Evolutionary conservation across 2,888 invertebrate species (phyloP).

Genomic region (Tubulanus polymorphus): DNA sequence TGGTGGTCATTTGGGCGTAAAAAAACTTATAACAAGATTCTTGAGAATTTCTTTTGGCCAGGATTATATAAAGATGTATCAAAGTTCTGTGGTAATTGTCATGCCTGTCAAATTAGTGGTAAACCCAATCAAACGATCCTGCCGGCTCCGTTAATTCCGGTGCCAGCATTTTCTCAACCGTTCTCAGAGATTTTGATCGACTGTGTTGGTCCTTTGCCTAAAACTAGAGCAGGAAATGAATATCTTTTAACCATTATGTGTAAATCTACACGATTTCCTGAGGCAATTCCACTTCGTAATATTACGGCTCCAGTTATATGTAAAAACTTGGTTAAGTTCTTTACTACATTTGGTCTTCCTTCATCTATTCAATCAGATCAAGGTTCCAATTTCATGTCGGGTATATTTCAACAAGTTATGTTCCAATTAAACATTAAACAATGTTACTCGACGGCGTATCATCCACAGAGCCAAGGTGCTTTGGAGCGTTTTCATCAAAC

Average conservation of each 20-base stretch:
- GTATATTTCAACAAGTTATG: slow-evolving; percentile 17
- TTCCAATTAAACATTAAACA: too few relatives aligned
- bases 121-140: slow-evolving; percentile 17
- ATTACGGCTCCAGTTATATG: slow-evolving; percentile 19
- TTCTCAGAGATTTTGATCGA: slow-evolving; percentile 18
- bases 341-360: slow-evolving; percentile 21
- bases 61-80: slow-evolving; percentile 10
- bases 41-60: slow-evolving; percentile 18
- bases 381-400: slow-evolving; percentile 20
- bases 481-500: slow-evolving; percentile 13
- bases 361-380: slow-evolving; percentile 19
- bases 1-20: slow-evolving; percentile 17
- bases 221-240: slow-evolving; percentile 15
- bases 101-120: slow-evolving; percentile 17
- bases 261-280: slow-evolving; percentile 20
- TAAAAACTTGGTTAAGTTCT: slow-evolving; percentile 20
- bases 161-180: slow-evolving; percentile 14
- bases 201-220: slow-evolving; percentile 22
- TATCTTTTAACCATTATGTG: slow-evolving; percentile 21
- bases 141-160: slow-evolving; percentile 10
- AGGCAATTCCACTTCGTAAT: slow-evolving; percentile 25
- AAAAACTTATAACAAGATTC: slow-evolving; percentile 12
- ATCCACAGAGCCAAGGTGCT: slow-evolving; percentile 33
- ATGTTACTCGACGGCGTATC: too few relatives aligned
- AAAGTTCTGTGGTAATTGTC: slow-evolving; percentile 15